Evolutionary conservation across 2,797 vertebrate genomes (phyloP).

Genomic region (Mustela erminea): DNA sequence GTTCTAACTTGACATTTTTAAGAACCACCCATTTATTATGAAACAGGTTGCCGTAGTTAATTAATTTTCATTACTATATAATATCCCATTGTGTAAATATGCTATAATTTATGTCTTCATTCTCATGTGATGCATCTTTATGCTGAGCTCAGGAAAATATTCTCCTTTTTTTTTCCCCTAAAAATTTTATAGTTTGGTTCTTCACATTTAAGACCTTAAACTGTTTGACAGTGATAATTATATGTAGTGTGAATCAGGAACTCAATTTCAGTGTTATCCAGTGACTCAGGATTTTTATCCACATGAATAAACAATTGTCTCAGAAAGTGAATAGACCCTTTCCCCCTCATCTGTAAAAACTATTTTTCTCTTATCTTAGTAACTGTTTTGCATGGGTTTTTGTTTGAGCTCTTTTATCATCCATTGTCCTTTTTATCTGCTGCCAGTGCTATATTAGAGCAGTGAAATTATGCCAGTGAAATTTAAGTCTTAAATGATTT

Average conservation of each 20-base stretch:
- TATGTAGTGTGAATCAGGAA: not conserved
- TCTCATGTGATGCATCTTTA: not conserved
- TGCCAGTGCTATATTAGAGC: not conserved
- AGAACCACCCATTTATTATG: not conserved
- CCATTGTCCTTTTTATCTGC: not conserved
- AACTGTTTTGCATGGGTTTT: not conserved
- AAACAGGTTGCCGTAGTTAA: not conserved
- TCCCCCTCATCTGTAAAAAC: not conserved
- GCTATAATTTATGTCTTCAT: not conserved
- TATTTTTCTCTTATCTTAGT: not conserved
- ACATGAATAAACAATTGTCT: not conserved
- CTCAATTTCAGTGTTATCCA: conserved; percentile 17
- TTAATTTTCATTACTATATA: not conserved
- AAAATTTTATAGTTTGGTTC: not conserved
- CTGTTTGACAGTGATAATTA: not conserved
- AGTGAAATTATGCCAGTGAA: not conserved
- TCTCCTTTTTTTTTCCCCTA: not conserved
- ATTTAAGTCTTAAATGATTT: not conserved
- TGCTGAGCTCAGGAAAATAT: not conserved
- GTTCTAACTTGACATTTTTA: not conserved
- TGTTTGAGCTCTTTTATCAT: not conserved
- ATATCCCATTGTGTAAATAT: not conserved
- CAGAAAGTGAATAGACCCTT: not conserved
- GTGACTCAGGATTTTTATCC: not conserved
- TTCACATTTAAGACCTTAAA: conserved; percentile 5